phyloP scores from a whole-genome alignment of 2,113 vertebrate species.

The Aspiorhynchus laticeps region DNA sequence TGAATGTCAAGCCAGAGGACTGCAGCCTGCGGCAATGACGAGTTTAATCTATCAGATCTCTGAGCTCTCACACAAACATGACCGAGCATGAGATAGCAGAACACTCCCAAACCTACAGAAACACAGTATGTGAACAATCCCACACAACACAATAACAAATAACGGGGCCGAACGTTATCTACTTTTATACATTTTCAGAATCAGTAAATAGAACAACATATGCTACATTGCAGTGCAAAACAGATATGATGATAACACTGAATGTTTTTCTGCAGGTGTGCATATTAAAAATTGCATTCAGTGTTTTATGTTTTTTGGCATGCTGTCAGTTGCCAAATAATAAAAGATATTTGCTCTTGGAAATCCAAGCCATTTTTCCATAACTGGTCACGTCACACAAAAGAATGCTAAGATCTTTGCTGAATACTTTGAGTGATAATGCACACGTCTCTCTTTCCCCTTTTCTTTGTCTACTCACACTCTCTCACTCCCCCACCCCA shows the following conservation, averaged over 20 bases:
- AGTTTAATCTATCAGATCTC: slow-evolving; percentile 46
- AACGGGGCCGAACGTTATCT: neutral
- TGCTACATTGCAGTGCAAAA: neutral
- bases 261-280: neutral
- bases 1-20: slow-evolving; percentile 27
- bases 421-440: neutral
- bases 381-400: slow-evolving; percentile 14
- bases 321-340: neutral
- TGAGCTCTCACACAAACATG: slow-evolving; percentile 45
- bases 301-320: slow-evolving; percentile 34
- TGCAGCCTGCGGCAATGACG: slow-evolving; percentile 6
- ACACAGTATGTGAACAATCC: neutral
- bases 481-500: neutral
- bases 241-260: neutral
- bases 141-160: neutral
- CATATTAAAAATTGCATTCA: neutral
- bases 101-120: slow-evolving; percentile 2
- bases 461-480: neutral
- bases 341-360: neutral
- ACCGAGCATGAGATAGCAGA: slow-evolving; percentile 47
- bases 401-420: slow-evolving; percentile 15
- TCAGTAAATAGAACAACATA: neutral
- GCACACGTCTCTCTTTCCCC: neutral
- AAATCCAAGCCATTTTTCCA: neutral
- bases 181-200: neutral